A percentile compares a stretch with the other conserved stretches of the same genome.
Evolutionary conservation across 2,888 invertebrate species (phyloP).

Genomic region (Diachrysia chrysitis): DNA sequence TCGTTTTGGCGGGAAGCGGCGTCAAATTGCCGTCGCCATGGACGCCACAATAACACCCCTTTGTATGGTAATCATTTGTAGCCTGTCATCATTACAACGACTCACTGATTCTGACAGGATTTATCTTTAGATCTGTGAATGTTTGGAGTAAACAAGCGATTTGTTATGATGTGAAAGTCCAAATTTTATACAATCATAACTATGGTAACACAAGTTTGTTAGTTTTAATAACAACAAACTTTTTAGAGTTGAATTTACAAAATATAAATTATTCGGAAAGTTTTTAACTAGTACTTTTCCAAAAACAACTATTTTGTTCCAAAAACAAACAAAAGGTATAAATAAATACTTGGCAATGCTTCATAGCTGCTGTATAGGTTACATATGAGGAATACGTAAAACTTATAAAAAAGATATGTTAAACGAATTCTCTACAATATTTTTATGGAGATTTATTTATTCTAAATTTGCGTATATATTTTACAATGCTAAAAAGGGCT

Average conservation of each 20-base stretch:
- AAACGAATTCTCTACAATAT: too few relatives aligned
- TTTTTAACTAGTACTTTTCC: background rate
- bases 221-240: too few relatives aligned
- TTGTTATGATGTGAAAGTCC: constrained; percentile 9
- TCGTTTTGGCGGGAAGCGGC: constrained; percentile 75
- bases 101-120: constrained; percentile 38
- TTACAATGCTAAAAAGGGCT: background rate
- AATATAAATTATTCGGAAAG: background rate
- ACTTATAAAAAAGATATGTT: too few relatives aligned
- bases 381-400: too few relatives aligned
- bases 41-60: constrained; percentile 58
- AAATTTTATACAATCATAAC: background rate
- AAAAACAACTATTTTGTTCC: too few relatives aligned
- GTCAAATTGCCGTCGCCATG: constrained; percentile 72
- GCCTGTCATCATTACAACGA: constrained; percentile 50
- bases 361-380: too few relatives aligned
- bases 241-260: background rate
- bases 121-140: constrained; percentile 36
- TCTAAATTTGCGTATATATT: background rate
- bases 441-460: too few relatives aligned
- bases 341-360: too few relatives aligned
- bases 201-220: too few relatives aligned
- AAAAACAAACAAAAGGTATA: too few relatives aligned
- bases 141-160: constrained; percentile 29
- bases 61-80: constrained; percentile 60